phyloP scores from a whole-genome alignment of 2,888 invertebrate species.

The Aplocera efformata region DNA sequence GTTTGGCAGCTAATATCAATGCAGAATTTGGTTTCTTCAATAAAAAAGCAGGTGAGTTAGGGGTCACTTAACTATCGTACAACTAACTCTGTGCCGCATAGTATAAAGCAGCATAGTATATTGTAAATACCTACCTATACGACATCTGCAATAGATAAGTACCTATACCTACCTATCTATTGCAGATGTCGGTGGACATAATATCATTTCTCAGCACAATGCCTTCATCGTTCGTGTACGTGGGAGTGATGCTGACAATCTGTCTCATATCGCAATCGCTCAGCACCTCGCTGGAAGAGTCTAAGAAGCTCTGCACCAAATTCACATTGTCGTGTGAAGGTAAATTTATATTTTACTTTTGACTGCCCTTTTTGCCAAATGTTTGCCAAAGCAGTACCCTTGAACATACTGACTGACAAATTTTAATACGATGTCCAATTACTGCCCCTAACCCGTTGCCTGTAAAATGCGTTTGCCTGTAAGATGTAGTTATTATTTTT shows the following conservation, averaged over 20 bases:
- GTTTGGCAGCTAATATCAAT: conserved; percentile 45
- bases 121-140: no score
- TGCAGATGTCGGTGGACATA: conserved; percentile 33
- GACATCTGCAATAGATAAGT: no score
- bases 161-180: conserved; percentile 7
- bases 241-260: conserved; percentile 31
- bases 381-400: no score
- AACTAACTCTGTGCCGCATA: background rate
- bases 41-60: conserved; percentile 46
- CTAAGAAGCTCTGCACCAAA: conserved; percentile 41
- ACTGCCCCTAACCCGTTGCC: no score
- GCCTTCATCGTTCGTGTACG: conserved; percentile 30
- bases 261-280: conserved; percentile 39
- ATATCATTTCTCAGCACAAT: conserved; percentile 26
- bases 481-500: no score
- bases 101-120: no score
- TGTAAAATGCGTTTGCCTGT: no score
- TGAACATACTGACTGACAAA: no score
- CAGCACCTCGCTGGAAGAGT: conserved; percentile 35
- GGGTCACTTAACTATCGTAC: background rate
- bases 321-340: conserved; percentile 38
- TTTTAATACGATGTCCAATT: no score
- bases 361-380: no score
- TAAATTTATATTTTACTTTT: no score
- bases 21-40: conserved; percentile 43